Evolutionary conservation across 2,888 invertebrate genomes (phyloP).

Genomic region (Synanthedon tipuliformis): DNA sequence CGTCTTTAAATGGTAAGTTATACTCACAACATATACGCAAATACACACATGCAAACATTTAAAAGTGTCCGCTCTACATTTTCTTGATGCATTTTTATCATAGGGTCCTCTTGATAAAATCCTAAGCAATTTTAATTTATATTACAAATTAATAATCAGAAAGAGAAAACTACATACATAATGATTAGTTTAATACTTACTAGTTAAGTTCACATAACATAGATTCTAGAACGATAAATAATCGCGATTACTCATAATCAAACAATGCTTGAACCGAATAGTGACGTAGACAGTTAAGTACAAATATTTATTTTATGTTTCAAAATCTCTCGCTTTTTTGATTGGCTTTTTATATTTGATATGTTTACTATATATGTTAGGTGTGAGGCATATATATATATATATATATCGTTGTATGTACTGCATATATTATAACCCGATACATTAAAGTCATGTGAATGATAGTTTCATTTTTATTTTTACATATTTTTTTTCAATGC

Average conservation of each 20-base stretch:
- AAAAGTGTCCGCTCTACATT: too few species aligned
- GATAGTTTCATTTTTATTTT: background rate
- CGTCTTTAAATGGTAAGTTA: conserved; percentile 62
- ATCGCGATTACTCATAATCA: too few species aligned
- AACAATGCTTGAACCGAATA: too few species aligned
- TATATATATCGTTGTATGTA: conserved; percentile 1
- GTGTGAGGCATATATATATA: conserved; percentile 1
- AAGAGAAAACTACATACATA: too few species aligned
- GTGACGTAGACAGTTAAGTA: too few species aligned
- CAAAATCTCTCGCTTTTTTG: conserved; percentile 19
- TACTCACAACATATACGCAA: background rate
- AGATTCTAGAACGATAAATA: too few species aligned
- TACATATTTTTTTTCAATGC: background rate
- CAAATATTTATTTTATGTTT: conserved; percentile 5
- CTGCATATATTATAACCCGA: background rate
- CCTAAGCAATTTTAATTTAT: too few species aligned
- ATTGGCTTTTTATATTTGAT: conserved; percentile 14
- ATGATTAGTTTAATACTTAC: too few species aligned
- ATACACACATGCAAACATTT: background rate
- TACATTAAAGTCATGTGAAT: background rate
- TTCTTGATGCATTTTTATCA: too few species aligned
- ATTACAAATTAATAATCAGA: too few species aligned
- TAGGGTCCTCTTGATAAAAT: too few species aligned
- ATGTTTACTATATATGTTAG: conserved; percentile 1
- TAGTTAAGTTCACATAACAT: too few species aligned